Conservation (phyloP, 1,140 invertebrate genomes). For the Aporrectodea caliginosa region DNA sequence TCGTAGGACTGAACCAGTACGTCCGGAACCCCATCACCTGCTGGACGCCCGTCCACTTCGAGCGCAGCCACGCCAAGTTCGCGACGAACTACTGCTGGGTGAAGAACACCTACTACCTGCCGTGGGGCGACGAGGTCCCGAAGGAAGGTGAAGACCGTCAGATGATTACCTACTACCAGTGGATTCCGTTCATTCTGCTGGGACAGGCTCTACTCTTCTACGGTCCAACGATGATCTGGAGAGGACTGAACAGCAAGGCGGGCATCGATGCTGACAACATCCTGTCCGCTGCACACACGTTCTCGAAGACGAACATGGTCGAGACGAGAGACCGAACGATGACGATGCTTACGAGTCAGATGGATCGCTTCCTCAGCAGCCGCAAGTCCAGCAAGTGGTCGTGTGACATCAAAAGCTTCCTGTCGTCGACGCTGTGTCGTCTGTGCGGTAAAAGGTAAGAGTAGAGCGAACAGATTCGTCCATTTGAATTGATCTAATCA, state of each 20-base stretch:
- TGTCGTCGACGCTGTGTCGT: conserved; percentile 10
- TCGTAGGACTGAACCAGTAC: conserved; percentile 71
- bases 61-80: neutral
- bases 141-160: neutral
- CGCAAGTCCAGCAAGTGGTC: conserved; percentile 4
- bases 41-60: conserved; percentile 26
- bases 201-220: conserved; percentile 49
- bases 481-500: neutral
- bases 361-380: conserved; percentile 28
- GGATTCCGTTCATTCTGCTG: conserved; percentile 59
- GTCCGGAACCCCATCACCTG: too few species aligned
- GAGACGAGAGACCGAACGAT: conserved; percentile 24
- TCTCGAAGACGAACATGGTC: conserved; percentile 10
- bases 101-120: too few species aligned
- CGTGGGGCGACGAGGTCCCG: neutral
- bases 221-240: conserved; percentile 35
- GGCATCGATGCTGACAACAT: conserved; percentile 45
- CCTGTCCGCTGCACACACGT: conserved; percentile 18
- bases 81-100: too few species aligned
- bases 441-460: conserved; percentile 23
- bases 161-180: conserved; percentile 57
- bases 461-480: neutral
- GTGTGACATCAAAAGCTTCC: neutral
- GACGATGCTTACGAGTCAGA: conserved; percentile 29
- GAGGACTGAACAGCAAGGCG: too few species aligned